Evolutionary conservation across 2,888 invertebrate species (phyloP).

Genomic region (Apamea anceps): DNA sequence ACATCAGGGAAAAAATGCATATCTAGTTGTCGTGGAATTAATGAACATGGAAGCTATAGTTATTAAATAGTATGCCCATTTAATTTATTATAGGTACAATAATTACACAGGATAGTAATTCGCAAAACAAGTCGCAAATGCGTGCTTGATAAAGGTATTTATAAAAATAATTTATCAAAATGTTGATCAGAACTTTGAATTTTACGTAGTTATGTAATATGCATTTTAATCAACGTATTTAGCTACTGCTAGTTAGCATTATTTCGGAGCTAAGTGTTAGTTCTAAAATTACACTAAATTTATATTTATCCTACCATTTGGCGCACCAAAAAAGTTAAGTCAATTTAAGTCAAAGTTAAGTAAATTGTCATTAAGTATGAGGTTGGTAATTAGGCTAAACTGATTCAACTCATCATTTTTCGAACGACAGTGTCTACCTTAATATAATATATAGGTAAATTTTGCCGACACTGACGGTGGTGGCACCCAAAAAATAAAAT

Average conservation of each 20-base stretch:
- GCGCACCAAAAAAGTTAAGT: too few relatives aligned
- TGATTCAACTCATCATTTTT: not conserved
- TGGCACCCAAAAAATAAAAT: too few relatives aligned
- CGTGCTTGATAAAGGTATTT: slow-evolving; percentile 12
- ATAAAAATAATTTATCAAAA: slow-evolving; percentile 30
- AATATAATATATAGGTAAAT: not conserved
- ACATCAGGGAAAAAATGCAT: slow-evolving; percentile 39
- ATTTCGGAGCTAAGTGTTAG: not conserved
- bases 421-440: not conserved
- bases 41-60: slow-evolving; percentile 51
- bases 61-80: slow-evolving; percentile 45
- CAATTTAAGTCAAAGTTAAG: too few relatives aligned
- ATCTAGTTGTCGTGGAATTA: slow-evolving; percentile 58
- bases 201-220: not conserved
- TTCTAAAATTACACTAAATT: not conserved
- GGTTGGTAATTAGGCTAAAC: too few relatives aligned
- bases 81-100: slow-evolving; percentile 47
- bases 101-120: slow-evolving; percentile 30
- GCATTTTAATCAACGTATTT: slow-evolving; percentile 11
- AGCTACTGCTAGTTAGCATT: not conserved
- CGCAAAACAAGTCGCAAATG: slow-evolving; percentile 20
- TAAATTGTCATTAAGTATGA: not conserved
- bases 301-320: not conserved
- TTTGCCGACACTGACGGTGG: not conserved
- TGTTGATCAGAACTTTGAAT: slow-evolving; percentile 13